Base-by-base conservation (phyloP, 1,140 invertebrate species). In the Papilio xuthus region DNA sequence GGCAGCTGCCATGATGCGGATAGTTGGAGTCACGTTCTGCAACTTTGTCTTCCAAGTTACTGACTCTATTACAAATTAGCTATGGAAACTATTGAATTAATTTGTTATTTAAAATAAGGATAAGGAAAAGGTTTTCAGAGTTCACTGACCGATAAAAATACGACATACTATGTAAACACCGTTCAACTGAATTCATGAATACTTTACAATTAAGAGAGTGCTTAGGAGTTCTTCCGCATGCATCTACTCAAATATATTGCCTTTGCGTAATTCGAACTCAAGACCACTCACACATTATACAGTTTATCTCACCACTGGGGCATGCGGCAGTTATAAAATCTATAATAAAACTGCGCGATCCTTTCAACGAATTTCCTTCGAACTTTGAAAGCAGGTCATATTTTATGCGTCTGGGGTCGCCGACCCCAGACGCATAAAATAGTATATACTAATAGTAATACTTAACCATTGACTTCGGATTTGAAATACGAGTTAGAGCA, bases 391-490 rank as follows among this genome's bases (percentile, higher is more conserved):
- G 9, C 41, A 20, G 70, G 70, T 72, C 23, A 28, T 72, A 72
- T 72, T 72, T 72, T 72, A 72, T 72, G 20, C 70, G 70, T 72
- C 70, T 72, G 32, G 41, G 70, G 42, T 72, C 37, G 70, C 70
- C n/a, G n/a, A n/a, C n/a, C n/a, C n/a, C n/a, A n/a, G n/a, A n/a
- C n/a, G n/a, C n/a, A n/a, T n/a, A n/a, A n/a, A n/a, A n/a, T n/a
- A n/a, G n/a, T n/a, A n/a, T n/a, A n/a, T n/a, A n/a, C n/a, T n/a
- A n/a, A n/a, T n/a, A n/a, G n/a, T n/a, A n/a, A 72, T 72, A 44
- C 41, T 72, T 72, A 23, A 72, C 70, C 70, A 44, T 44, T 72
- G 70, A 72, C 42, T 72, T 23, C 37, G 12, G 37, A 72, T 72
- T 42, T 42, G 70, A 72, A 26, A 50, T 47, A 47, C 70, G 70